A percentile compares a stretch with the other conserved stretches of the same genome.
phyloP scores from a whole-genome alignment of 2,113 vertebrate genomes.

The Erpornis zantholeuca region DNA sequence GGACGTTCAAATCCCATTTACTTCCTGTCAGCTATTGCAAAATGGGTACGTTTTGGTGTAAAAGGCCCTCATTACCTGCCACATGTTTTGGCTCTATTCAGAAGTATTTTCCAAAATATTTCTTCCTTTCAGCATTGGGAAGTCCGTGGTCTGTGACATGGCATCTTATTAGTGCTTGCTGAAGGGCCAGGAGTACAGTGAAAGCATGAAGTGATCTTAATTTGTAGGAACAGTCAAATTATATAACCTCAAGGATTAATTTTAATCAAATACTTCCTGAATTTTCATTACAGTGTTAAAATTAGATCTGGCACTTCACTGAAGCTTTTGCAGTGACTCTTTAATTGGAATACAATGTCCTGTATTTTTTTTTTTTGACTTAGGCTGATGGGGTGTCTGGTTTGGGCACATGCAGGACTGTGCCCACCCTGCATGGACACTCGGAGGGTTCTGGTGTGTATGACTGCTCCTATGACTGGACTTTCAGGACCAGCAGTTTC shows the following conservation, averaged over 20 bases:
- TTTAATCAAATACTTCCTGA: conserved; percentile 10
- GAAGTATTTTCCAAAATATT: background rate
- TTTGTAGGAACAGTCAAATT: background rate
- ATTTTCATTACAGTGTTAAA: conserved; percentile 2
- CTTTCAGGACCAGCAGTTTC: background rate
- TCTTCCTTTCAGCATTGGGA: background rate
- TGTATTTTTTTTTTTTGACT: background rate
- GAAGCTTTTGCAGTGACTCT: background rate
- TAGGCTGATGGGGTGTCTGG: background rate
- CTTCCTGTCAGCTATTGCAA: background rate
- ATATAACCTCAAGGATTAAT: conserved; percentile 11
- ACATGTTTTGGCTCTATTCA: background rate
- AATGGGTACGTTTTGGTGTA: background rate
- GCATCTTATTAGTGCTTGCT: background rate
- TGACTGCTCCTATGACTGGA: background rate
- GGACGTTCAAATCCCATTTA: conserved; percentile 12
- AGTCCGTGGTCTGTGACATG: background rate
- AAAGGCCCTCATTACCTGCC: conserved; percentile 24
- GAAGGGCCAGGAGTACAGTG: background rate
- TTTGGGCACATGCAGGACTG: background rate
- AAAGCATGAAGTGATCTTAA: background rate
- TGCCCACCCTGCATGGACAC: too few relatives aligned
- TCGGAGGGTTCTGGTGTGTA: fast-evolving
- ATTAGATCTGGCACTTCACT: background rate
- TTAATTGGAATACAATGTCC: background rate